Evolutionary conservation across 1,140 invertebrate species (phyloP), one percentile per base, ranked within the genome.

Genomic region (Eufriesea mexicana): DNA sequence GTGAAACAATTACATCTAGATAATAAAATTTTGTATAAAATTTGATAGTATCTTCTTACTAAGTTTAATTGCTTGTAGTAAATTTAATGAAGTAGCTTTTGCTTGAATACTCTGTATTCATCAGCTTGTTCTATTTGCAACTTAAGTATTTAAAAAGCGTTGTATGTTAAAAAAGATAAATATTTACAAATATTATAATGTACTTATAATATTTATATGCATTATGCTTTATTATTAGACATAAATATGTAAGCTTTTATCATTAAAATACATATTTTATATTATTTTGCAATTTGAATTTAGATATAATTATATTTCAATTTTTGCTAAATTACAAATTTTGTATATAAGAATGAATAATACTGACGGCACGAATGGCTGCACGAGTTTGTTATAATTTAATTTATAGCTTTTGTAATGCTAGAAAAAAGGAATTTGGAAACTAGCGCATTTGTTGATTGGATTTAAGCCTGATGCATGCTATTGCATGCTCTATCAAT

Each of bases 401-500:
- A 12, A 67, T 66, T 71, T 35, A n/a, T 51, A 61, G 28, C 20
- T 61, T 55, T 59, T 8, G 54, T 57, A 42, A 51, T 47, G 51
- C n/a, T 67, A 28, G 20, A 57, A 20, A 61, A 12, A 73, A 73
- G 61, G 57, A 68, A 68, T 68, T 49, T 68, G 6, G 14, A 18
- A 25, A 49, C 8, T 82, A 87, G 88, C 87, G 88, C 90, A 93
- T 91, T 92, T 92, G 90, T 92, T 72, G 89, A 86, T 91, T 94
- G 89, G 84, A 89, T 86, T 79, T 77, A 74, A 87, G 89, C 86
- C 90, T 89, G 82, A 72, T 93, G 93, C 92, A 93, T 93, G 93
- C 87, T 71, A 78, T 70, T 92, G 93, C 93, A 94, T 94, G 94
- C 90, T 78, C 87, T 89, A 92, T 94, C 81, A 91, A 94, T 94